Evolutionary conservation across 1,140 invertebrate species (phyloP), one percentile per base, ranked within the genome.

Genomic region (Drosophila nannoptera): DNA sequence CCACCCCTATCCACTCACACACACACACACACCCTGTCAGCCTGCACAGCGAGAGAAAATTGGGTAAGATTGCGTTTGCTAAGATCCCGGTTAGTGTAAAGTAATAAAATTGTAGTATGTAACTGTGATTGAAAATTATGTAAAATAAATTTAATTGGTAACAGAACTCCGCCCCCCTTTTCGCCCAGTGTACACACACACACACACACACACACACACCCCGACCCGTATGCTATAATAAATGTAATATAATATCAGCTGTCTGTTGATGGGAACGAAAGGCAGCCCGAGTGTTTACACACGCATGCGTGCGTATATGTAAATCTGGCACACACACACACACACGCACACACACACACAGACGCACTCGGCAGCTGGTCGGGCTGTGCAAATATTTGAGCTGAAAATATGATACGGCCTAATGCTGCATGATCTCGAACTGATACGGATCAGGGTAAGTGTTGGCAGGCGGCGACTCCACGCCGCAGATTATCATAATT

Each of bases 31-130:
- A 46, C 48, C 69, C 73, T 81, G 74, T 66, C 70, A 71, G 75
- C 74, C 43, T 83, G 76, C 78, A 83, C 78, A 84, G 78, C 68
- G 80, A 83, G 75, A 84, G 83, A 65, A 59, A 33, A 40, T 69
- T 84, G 78, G 80, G 80, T 82, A 82, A 71, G 48, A 62, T 75
- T 83, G 75, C 68, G 61, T 71, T 73, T 84, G 75, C 78, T 78
- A 70, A 74, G 62, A 75, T 71, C 75, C 22, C 75, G 71, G 71
- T 71, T 83, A 83, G 80, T 67, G 60, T 83, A 75, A 73, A 69
- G 63, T 76, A 83, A 84, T 84, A 84, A 78, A 80, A 78, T 80
- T 84, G 71, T 83, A 84, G 80, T 80, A 83, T 83, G 80, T 83
- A 83, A 83, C 80, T 83, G 80, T 83, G 80, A 83, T 83, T 83